Evolutionary conservation across 1,140 invertebrate genomes (phyloP), one percentile per base, ranked within the genome.

Genomic region (Microplitis demolitor): DNA sequence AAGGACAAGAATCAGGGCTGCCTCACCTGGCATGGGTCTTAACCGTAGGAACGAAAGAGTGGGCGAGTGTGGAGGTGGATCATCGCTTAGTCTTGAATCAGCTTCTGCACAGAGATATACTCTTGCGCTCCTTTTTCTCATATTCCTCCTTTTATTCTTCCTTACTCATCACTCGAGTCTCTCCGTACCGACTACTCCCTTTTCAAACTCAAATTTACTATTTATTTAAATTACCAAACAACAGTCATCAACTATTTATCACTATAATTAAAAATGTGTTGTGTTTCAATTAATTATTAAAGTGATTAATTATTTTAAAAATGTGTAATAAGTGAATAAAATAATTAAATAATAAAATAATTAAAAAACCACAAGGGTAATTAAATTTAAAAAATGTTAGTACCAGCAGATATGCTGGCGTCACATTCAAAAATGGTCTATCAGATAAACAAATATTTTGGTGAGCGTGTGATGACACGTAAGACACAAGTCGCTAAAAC

Each of bases 371-470:
- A 24, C 24, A 24, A 24, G 53, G 53, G 9, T 33, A 53, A 33
- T 58, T 50, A 33, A 66, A 39, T n/a, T 31, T 37, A 58, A 61
- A 88, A 83, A 68, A 96, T 96, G 94, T 87, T 96, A 83, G 93
- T 95, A 73, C 94, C 94, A 72, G 91, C 92, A 79, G 93, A 96
- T 82, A 95, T 96, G 92, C 91, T 96, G 88, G 91, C 92, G 74
- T 93, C 93, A 54, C 93, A 95, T 85, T 94, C 93, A 74, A 94
- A 96, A 84, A 95, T 97, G 90, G 89, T 97, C 53, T 97, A 97
- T 86, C 96, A 98, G 86, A 91, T 98, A 78, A 97, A 97, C 87
- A 97, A 97, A 84, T 98, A 96, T 83, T 96, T 95, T 85, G 94
- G 92, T 16, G 96, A 98, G 80, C 88, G 96, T 60, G 97, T 98